These are phyloP conservation scores for Platyscapa corneri DNA, from an alignment of 1,140 invertebrate species.

Conservation along the genomic window DNA sequence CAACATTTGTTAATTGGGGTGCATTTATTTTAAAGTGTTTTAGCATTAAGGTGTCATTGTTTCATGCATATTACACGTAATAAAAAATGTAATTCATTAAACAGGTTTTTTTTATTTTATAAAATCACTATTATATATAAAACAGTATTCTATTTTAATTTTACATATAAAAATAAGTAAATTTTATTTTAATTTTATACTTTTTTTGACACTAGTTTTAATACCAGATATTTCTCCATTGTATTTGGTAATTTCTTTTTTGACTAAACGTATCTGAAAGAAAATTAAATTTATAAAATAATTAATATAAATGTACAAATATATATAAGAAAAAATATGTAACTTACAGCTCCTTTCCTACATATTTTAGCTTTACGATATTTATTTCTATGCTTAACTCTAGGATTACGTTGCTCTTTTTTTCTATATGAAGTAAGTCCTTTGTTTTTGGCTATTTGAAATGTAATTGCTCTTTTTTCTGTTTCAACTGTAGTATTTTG, in stretches of 20 bases:
- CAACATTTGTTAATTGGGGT: slow-evolving; percentile 50
- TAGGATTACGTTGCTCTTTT: slow-evolving; percentile 93
- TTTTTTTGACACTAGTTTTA: slow-evolving; percentile 88
- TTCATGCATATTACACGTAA: slow-evolving; percentile 63
- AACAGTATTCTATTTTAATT: background rate
- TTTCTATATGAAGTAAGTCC: slow-evolving; percentile 91
- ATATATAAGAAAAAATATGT: background rate
- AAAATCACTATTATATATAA: slow-evolving; percentile 17
- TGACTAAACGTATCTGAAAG: slow-evolving; percentile 83
- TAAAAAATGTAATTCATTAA: slow-evolving; percentile 55
- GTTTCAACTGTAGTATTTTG: slow-evolving; percentile 53
- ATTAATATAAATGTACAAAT: background rate
- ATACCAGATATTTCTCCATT: slow-evolving; percentile 94
- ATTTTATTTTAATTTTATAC: slow-evolving; percentile 86
- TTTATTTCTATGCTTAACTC: slow-evolving; percentile 94
- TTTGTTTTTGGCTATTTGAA: slow-evolving; percentile 96
- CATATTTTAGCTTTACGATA: slow-evolving; percentile 92
- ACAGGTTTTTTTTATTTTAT: slow-evolving; percentile 37
- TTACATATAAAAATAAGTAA: slow-evolving; percentile 42
- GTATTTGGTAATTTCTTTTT: slow-evolving; percentile 87
- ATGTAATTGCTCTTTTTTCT: slow-evolving; percentile 89
- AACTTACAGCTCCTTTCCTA: slow-evolving; percentile 88
- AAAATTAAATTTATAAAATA: slow-evolving; percentile 11
- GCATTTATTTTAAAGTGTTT: slow-evolving; percentile 55
- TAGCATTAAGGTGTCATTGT: slow-evolving; percentile 59